Evolutionary conservation across 2,888 invertebrate species (phyloP).

Genomic region (Drosophila peninsularis): DNA sequence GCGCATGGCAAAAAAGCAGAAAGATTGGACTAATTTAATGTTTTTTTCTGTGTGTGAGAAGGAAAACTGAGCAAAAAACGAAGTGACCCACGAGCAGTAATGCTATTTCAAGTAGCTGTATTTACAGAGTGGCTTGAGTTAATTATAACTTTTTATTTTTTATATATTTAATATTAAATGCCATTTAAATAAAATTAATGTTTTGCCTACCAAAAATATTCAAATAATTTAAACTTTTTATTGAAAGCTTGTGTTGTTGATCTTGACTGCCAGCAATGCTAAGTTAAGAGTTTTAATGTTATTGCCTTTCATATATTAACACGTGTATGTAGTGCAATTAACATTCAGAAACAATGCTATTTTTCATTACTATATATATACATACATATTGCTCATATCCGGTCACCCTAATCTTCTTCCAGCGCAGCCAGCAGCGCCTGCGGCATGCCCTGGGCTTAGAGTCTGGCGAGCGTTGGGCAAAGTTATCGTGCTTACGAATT

Average conservation of each 20-base stretch:
- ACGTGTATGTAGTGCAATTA: no score
- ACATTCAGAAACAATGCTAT: neutral
- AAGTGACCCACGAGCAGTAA: neutral
- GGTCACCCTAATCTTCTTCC: neutral
- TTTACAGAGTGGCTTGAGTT: no score
- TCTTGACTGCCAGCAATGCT: no score
- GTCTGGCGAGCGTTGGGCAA: conserved; percentile 44
- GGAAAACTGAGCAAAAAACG: neutral
- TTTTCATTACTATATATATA: neutral
- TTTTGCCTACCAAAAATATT: rapidly evolving
- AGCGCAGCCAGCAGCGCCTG: neutral
- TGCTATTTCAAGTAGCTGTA: neutral
- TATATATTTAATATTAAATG: neutral
- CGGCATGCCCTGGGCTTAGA: neutral
- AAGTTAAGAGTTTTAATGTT: no score
- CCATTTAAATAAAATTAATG: neutral
- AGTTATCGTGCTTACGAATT: conserved; percentile 75
- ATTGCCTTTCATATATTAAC: no score
- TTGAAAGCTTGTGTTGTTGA: no score
- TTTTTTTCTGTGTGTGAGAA: neutral
- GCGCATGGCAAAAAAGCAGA: neutral
- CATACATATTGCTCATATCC: neutral
- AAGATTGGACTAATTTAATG: neutral
- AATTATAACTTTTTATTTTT: neutral
- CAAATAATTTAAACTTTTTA: no score